Base-by-base conservation (phyloP, 2,888 invertebrate genomes). In the Diaprepes abbreviatus region DNA sequence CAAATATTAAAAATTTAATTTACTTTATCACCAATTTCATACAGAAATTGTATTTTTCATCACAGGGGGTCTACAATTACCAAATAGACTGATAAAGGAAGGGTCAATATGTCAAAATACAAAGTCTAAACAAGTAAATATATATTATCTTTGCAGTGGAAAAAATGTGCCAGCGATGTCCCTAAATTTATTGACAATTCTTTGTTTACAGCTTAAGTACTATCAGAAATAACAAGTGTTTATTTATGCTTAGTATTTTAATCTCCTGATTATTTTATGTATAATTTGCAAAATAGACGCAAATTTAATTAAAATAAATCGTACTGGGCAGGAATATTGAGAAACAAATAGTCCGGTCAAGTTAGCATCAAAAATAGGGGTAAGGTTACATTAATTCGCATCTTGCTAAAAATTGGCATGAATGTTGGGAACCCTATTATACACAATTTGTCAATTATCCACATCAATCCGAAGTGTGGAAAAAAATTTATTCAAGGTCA, bases 1-100 rank as follows among this genome's bases (percentile, higher is more conserved):
- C n/a, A n/a, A n/a, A n/a, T n/a, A n/a, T n/a, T n/a, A n/a, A n/a
- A n/a, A n/a, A n/a, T n/a, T n/a, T n/a, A n/a, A n/a, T n/a, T n/a
- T n/a, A n/a, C n/a, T n/a, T n/a, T n/a, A n/a, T n/a, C n/a, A n/a
- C n/a, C n/a, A n/a, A n/a, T n/a, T n/a, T n/a, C n/a, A n/a, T n/a
- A n/a, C n/a, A n/a, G n/a, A n/a, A n/a, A n/a, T n/a, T n/a, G n/a
- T n/a, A n/a, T n/a, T n/a, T 43, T 21, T 43, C 43, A 21, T 43
- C 43, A 43, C 21, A 21, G 43, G 43, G 43, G 43, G 43, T 19
- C 19, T n/a, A 7, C 19, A 43, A 43, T 43, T 9, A 19, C 43
- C 1, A 21, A 21, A 21, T n/a, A 43, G 3, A 4, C 6, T n/a
- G 21, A 43, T n/a, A 21, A 43, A n/a, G n/a, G n/a, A n/a, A n/a